A percentile compares a stretch with the other conserved stretches of the same genome.
These are phyloP conservation scores for Caenorhabditis zanzibari DNA, from an alignment of 2,888 invertebrate genomes.

Conservation along the genomic window DNA sequence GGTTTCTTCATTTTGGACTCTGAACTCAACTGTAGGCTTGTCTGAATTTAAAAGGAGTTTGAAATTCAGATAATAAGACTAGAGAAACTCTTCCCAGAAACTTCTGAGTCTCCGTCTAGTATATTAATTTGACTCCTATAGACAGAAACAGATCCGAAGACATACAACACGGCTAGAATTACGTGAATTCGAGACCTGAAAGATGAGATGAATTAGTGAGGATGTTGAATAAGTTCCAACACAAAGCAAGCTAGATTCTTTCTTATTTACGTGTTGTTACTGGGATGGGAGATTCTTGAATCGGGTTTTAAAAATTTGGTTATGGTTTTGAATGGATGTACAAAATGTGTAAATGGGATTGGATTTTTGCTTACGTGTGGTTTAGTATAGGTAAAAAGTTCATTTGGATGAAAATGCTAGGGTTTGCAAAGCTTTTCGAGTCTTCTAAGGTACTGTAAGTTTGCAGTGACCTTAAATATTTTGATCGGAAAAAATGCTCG, in stretches of 20 bases:
- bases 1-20: not conserved
- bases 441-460: too few relatives aligned
- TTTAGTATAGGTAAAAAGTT: too few relatives aligned
- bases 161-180: conserved; percentile 25
- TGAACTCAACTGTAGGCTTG: too few relatives aligned
- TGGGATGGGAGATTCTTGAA: not conserved
- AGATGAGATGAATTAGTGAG: conserved; percentile 59
- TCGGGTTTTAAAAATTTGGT: not conserved
- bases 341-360: not conserved
- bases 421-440: too few relatives aligned
- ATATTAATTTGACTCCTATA: not conserved
- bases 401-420: too few relatives aligned
- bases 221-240: conserved; percentile 46
- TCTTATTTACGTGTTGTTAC: not conserved
- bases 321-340: conserved; percentile 2
- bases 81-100: too few relatives aligned
- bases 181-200: conserved; percentile 45
- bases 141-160: conserved; percentile 26
- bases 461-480: too few relatives aligned
- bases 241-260: not conserved
- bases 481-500: too few relatives aligned
- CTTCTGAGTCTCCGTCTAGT: not conserved
- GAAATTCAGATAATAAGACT: too few relatives aligned
- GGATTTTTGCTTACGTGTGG: conserved; percentile 3
- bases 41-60: too few relatives aligned